These are phyloP conservation scores for Scelioninae gen. 2 DNA, from an alignment of 2,888 invertebrate genomes.

Conservation along the genomic window DNA sequence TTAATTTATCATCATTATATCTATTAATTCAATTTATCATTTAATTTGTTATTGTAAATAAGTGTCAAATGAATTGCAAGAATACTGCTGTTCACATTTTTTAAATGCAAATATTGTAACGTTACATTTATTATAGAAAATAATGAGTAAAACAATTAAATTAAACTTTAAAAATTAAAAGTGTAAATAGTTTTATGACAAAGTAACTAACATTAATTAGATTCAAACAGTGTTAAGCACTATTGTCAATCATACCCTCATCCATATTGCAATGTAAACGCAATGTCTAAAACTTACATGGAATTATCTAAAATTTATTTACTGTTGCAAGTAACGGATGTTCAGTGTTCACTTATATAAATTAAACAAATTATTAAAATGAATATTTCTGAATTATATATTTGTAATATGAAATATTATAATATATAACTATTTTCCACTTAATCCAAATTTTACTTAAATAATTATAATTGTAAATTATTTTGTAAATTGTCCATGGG, in stretches of 20 bases:
- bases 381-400: too few species aligned
- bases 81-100: slow-evolving; percentile 16
- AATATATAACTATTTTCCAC: too few species aligned
- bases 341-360: slow-evolving; percentile 1
- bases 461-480: too few species aligned
- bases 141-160: neutral
- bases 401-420: too few species aligned
- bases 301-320: slow-evolving; percentile 14
- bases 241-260: slow-evolving; percentile 51
- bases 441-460: too few species aligned
- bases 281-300: slow-evolving; percentile 28
- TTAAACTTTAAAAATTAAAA: neutral
- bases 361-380: neutral
- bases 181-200: slow-evolving; percentile 5
- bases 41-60: too few species aligned
- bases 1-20: too few species aligned
- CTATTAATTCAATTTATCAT: too few species aligned
- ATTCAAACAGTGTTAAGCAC: slow-evolving; percentile 33
- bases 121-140: slow-evolving; percentile 3
- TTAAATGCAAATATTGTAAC: slow-evolving; percentile 4
- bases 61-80: too few species aligned
- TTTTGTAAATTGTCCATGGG: too few species aligned
- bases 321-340: slow-evolving; percentile 9
- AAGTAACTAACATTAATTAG: slow-evolving; percentile 26
- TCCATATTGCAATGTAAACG: slow-evolving; percentile 54